phyloP scores from a whole-genome alignment of 92 coral and sea anemone species.

The Pocillopora grandis region DNA sequence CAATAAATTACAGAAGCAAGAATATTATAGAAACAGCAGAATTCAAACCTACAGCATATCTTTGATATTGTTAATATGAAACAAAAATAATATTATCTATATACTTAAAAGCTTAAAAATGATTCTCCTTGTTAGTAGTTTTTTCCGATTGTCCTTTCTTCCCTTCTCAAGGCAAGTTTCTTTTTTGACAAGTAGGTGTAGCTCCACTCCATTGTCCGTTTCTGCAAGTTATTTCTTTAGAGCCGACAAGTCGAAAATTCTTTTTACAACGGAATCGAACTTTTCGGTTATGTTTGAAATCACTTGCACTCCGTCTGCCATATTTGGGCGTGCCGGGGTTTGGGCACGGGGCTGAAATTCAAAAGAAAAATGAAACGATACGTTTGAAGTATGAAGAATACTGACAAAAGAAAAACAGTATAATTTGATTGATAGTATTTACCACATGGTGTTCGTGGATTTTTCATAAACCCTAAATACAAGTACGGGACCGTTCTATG shows the following conservation, averaged over 20 bases:
- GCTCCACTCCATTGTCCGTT: conserved; percentile 28
- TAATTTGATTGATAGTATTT: neutral
- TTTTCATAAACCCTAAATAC: too few species aligned
- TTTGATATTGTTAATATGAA: too few species aligned
- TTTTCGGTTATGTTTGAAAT: conserved; percentile 18
- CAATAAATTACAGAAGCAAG: too few species aligned
- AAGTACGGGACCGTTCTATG: too few species aligned
- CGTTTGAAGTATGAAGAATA: neutral
- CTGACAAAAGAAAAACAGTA: too few species aligned
- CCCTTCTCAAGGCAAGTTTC: neutral
- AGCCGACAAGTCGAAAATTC: conserved; percentile 19
- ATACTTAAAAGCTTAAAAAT: too few species aligned
- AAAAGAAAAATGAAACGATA: neutral
- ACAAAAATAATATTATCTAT: too few species aligned
- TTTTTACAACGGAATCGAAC: conserved; percentile 24
- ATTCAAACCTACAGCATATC: too few species aligned
- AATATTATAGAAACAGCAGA: too few species aligned
- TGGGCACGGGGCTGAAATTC: conserved; percentile 47
- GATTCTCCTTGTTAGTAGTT: too few species aligned
- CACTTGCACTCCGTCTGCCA: conserved; percentile 28
- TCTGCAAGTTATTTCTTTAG: conserved; percentile 11
- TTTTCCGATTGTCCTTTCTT: neutral
- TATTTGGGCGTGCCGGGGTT: conserved; percentile 47
- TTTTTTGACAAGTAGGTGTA: conserved; percentile 4
- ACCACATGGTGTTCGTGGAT: too few species aligned